Evolutionary conservation across 1,140 invertebrate species (phyloP).

Genomic region (Mya arenaria): DNA sequence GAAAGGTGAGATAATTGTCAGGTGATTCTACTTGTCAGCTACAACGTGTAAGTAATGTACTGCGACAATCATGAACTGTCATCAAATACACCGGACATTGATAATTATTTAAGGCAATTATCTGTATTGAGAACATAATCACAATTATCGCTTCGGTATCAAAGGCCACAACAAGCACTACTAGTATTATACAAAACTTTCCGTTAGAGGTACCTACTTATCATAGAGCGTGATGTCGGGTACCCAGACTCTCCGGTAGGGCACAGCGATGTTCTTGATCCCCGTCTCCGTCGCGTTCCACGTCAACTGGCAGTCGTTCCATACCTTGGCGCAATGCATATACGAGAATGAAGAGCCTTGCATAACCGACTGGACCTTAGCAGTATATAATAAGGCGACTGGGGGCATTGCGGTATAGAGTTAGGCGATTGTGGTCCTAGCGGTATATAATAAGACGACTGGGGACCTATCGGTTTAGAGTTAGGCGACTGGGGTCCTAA

Average conservation of each 20-base stretch:
- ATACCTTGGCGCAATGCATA: conserved; percentile 77
- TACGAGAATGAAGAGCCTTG: not conserved
- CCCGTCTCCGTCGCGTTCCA: conserved; percentile 82
- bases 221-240: conserved; percentile 84
- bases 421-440: not conserved
- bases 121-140: no score
- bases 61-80: no score
- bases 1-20: not conserved
- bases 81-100: no score
- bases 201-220: conserved; percentile 75
- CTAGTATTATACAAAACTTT: no score
- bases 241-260: conserved; percentile 82
- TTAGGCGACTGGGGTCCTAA: no score
- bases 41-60: no score
- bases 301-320: conserved; percentile 82
- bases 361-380: not conserved
- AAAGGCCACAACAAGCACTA: no score
- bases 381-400: not conserved
- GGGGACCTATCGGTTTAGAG: no score
- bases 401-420: not conserved
- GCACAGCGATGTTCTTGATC: conserved; percentile 81
- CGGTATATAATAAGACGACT: not conserved
- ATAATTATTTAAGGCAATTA: no score
- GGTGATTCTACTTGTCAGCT: no score
- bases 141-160: no score